phyloP scores from a whole-genome alignment of 2,113 vertebrate species.

The Heterochromis multidens region DNA sequence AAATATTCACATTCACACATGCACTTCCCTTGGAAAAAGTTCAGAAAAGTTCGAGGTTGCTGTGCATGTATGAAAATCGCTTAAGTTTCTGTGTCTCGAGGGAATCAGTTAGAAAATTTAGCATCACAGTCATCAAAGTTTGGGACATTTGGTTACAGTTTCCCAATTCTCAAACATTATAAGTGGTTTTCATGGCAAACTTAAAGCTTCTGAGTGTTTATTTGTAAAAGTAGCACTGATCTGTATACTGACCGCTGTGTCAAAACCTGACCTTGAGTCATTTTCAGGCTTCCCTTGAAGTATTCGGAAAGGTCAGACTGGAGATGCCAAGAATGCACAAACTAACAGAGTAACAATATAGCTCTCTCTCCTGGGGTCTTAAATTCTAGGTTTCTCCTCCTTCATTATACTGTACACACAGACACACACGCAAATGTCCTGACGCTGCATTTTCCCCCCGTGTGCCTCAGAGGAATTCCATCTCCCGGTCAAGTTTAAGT shows the following conservation, averaged over 20 bases:
- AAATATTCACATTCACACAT: neutral
- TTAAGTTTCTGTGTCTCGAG: neutral
- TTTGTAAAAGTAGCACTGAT: neutral
- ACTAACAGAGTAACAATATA: neutral
- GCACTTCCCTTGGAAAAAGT: neutral
- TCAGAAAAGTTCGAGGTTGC: neutral
- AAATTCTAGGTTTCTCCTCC: conserved; percentile 49
- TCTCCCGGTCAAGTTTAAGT: conserved; percentile 37
- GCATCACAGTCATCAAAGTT: too few relatives aligned
- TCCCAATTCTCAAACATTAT: neutral
- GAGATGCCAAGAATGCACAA: neutral
- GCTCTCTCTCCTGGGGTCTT: conserved; percentile 22
- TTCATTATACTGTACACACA: conserved; percentile 26
- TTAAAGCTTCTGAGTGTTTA: neutral
- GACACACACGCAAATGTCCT: conserved; percentile 12
- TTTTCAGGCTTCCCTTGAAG: neutral
- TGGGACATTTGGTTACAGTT: neutral
- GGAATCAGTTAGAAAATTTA: neutral
- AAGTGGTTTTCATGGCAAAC: neutral
- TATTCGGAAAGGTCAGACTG: neutral
- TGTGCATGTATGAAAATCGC: neutral
- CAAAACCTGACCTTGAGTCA: neutral
- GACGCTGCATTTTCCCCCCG: conserved; percentile 29
- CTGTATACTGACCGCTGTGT: neutral
- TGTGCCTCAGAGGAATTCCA: conserved; percentile 42